Percentiles rank a stretch among this genome's conserved stretches.
These are phyloP conservation scores for Ochlodes sylvanus DNA, from an alignment of 2,888 invertebrate genomes.

Conservation along the genomic window DNA sequence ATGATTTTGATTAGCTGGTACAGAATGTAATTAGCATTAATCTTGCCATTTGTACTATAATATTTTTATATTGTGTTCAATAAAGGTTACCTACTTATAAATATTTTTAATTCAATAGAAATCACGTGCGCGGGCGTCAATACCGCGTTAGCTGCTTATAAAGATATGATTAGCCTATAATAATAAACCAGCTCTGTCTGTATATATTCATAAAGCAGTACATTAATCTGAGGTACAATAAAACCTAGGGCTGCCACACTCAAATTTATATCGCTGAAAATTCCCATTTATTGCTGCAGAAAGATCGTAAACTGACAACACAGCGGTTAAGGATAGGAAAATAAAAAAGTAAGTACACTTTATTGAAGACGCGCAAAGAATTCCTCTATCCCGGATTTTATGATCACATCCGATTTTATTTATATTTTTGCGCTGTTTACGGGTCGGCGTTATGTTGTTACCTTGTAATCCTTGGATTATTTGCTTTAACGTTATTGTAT, in stretches of 20 bases:
- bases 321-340: constrained; percentile 15
- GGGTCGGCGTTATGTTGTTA: constrained; percentile 13
- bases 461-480: not conserved
- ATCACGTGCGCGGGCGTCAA: too few relatives aligned
- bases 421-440: constrained; percentile 19
- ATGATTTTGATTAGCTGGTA: too few relatives aligned
- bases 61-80: too few relatives aligned
- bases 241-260: constrained; percentile 26
- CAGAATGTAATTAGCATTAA: too few relatives aligned
- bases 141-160: too few relatives aligned
- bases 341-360: constrained; percentile 28
- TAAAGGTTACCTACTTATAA: too few relatives aligned
- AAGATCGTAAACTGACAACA: constrained; percentile 30
- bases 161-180: too few relatives aligned
- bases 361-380: constrained; percentile 28
- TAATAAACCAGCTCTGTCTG: not conserved
- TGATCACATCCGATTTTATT: constrained; percentile 33
- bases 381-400: constrained; percentile 26
- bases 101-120: too few relatives aligned
- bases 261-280: constrained; percentile 29
- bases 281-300: constrained; percentile 23
- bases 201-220: not conserved
- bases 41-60: too few relatives aligned
- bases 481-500: not conserved
- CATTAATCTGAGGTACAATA: constrained; percentile 12